A percentile compares a stretch with the other conserved stretches of the same genome.
phyloP scores from a whole-genome alignment of 2,797 vertebrate species.

The Trachurus trachurus region DNA sequence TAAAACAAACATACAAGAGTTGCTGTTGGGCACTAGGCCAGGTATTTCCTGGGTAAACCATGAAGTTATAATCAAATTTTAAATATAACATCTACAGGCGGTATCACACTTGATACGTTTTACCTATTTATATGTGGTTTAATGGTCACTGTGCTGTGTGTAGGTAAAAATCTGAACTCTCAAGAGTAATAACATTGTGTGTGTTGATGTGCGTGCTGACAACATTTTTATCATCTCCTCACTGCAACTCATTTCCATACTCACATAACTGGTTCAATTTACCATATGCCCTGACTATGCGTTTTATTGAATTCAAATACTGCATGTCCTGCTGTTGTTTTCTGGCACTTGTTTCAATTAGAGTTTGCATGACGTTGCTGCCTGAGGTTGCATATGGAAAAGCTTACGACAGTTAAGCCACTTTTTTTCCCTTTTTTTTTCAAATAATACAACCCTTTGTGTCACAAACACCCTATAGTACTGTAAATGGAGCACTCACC shows the following conservation, averaged over 20 bases:
- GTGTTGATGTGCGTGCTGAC: conserved; percentile 49
- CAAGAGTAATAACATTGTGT: conserved; percentile 9
- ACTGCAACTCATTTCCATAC: conserved; percentile 62
- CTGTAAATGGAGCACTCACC: conserved; percentile 79
- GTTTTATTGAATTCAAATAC: conserved; percentile 31
- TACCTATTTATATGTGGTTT: conserved; percentile 3
- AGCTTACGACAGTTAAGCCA: conserved; percentile 13
- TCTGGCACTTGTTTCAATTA: conserved; percentile 33
- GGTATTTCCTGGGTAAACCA: conserved; percentile 26
- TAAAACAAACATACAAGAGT: conserved; percentile 48
- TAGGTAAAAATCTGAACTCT: conserved; percentile 25
- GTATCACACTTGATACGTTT: conserved; percentile 1
- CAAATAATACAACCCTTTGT: conserved; percentile 25
- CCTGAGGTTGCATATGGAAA: conserved; percentile 23
- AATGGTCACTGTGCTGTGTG: not conserved
- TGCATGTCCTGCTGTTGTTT: conserved; percentile 34
- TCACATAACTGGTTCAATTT: conserved; percentile 65
- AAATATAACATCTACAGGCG: conserved; percentile 24
- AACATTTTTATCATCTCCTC: conserved; percentile 55
- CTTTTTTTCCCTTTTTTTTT: conserved; percentile 2
- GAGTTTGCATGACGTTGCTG: conserved; percentile 3
- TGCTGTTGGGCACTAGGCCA: conserved; percentile 19
- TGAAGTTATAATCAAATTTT: conserved; percentile 22
- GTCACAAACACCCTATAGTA: conserved; percentile 6
- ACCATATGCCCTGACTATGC: conserved; percentile 40